Conservation (phyloP, 1,140 invertebrate species). For the Eufriesea mexicana region DNA sequence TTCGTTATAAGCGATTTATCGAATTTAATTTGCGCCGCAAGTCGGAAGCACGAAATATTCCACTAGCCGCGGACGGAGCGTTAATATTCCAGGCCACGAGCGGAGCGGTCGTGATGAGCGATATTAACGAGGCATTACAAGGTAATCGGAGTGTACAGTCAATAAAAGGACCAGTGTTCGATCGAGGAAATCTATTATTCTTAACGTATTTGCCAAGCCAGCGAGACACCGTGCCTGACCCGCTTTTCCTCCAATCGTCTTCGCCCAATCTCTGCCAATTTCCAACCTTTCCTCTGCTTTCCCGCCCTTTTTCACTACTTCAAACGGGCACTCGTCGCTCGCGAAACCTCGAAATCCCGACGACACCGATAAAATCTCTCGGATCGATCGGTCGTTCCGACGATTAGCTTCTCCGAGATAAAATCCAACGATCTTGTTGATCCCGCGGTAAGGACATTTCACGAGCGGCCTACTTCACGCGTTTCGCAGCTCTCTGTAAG, state of each 20-base stretch:
- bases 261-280: too few relatives aligned
- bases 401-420: neutral
- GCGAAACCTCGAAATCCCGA: neutral
- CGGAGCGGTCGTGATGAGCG: neutral
- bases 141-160: neutral
- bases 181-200: neutral
- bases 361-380: neutral
- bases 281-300: too few relatives aligned
- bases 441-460: neutral
- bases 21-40: neutral
- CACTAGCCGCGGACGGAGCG: neutral
- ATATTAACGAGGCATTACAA: neutral
- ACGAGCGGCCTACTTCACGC: too few relatives aligned
- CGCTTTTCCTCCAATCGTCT: too few relatives aligned
- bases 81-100: neutral
- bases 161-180: neutral
- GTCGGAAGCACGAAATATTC: neutral
- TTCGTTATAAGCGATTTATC: neutral
- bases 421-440: neutral
- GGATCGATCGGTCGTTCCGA: neutral
- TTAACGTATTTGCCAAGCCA: neutral
- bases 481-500: too few relatives aligned
- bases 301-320: too few relatives aligned
- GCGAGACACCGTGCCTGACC: neutral
- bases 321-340: neutral